A percentile compares a stretch with the other conserved stretches of the same genome.
phyloP scores from a whole-genome alignment of 2,113 vertebrate genomes.

The Pelodiscus sinensis region DNA sequence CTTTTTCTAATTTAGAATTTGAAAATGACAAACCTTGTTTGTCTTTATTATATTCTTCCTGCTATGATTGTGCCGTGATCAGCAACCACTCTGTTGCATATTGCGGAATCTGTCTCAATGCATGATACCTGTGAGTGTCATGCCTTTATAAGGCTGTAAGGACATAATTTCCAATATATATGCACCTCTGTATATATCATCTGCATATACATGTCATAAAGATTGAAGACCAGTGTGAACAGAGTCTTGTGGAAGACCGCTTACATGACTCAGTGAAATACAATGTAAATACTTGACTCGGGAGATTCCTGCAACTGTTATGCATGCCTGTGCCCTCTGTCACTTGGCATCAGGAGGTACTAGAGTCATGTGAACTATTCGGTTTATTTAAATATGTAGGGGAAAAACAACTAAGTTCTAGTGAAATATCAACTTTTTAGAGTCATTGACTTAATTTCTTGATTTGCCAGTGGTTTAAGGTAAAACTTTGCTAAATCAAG shows the following conservation, averaged over 20 bases:
- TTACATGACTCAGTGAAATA: background rate
- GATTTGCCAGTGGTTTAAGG: no score
- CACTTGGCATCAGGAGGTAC: background rate
- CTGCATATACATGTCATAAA: background rate
- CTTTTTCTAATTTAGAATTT: background rate
- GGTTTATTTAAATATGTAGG: no score
- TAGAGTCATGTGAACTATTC: no score
- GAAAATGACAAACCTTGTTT: background rate
- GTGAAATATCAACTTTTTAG: background rate
- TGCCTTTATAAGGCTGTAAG: background rate
- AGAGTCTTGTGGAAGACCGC: background rate
- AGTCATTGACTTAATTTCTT: background rate
- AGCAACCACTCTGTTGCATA: background rate
- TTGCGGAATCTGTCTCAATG: background rate
- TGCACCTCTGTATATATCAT: background rate
- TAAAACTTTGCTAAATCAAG: background rate
- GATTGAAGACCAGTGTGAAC: background rate
- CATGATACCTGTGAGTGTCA: background rate
- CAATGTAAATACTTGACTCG: background rate
- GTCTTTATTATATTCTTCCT: background rate
- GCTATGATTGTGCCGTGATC: background rate
- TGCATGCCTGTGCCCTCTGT: background rate
- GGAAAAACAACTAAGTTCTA: no score
- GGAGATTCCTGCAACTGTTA: background rate
- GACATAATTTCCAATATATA: background rate